These are phyloP conservation scores for Drosophila kohkoa DNA, from an alignment of 1,140 invertebrate genomes.

Conservation along the genomic window DNA sequence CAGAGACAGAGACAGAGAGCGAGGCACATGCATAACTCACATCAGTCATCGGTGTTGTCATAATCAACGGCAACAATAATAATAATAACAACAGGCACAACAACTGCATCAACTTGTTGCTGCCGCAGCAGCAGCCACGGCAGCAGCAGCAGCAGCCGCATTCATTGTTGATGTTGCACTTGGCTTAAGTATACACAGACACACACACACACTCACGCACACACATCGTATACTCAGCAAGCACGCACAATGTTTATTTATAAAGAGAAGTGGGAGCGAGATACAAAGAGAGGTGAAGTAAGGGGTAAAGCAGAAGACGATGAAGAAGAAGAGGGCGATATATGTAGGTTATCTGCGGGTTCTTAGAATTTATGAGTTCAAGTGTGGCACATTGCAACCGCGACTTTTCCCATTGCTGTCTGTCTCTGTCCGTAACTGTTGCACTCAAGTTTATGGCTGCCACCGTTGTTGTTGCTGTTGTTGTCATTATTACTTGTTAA, in stretches of 20 bases:
- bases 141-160: slow-evolving; percentile 4
- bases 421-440: slow-evolving; percentile 52
- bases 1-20: not conserved
- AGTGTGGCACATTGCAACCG: slow-evolving; percentile 70
- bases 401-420: slow-evolving; percentile 53
- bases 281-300: slow-evolving; percentile 38
- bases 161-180: slow-evolving; percentile 63
- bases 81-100: slow-evolving; percentile 21
- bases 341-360: slow-evolving; percentile 78
- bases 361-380: slow-evolving; percentile 81
- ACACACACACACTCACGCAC: slow-evolving; percentile 20
- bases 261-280: slow-evolving; percentile 24
- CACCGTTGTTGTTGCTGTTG: slow-evolving; percentile 41
- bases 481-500: slow-evolving; percentile 79
- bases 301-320: slow-evolving; percentile 4
- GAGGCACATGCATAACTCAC: slow-evolving; percentile 28
- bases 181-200: slow-evolving; percentile 56
- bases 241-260: slow-evolving; percentile 75
- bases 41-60: slow-evolving; percentile 67
- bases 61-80: slow-evolving; percentile 59
- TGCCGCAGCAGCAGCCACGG: slow-evolving; percentile 6
- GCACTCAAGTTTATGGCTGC: slow-evolving; percentile 72
- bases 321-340: slow-evolving; percentile 13
- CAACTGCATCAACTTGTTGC: slow-evolving; percentile 63
- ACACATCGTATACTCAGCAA: slow-evolving; percentile 10